A percentile compares a stretch with the other conserved stretches of the same genome.
Evolutionary conservation across 2,797 vertebrate species (phyloP).

Genomic region (Scyliorhinus canicula): DNA sequence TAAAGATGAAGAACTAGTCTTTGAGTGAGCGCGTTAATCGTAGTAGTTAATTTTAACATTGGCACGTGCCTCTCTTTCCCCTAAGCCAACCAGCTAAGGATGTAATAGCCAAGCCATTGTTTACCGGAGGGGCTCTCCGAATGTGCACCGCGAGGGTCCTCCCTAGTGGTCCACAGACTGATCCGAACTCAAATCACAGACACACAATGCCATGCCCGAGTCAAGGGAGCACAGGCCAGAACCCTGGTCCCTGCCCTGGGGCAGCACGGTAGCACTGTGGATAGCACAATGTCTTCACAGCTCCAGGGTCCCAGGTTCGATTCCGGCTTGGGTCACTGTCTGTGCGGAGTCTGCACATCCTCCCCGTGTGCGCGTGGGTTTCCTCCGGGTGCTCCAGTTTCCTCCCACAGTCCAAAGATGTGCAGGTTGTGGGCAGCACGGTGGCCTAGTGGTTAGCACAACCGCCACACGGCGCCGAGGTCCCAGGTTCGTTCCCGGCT

Average conservation of each 20-base stretch:
- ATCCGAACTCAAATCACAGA: not conserved
- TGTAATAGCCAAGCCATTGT: not conserved
- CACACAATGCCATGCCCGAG: not conserved
- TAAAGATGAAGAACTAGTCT: not conserved
- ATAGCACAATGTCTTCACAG: no score
- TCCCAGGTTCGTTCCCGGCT: no score
- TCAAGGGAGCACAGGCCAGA: not conserved
- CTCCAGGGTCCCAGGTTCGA: no score
- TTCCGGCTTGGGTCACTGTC: no score
- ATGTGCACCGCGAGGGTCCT: not conserved
- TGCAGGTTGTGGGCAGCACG: no score
- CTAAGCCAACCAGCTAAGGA: not conserved
- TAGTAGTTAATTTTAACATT: not conserved
- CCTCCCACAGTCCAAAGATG: no score
- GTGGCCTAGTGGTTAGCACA: no score
- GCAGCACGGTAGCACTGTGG: no score
- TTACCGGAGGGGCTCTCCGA: not conserved
- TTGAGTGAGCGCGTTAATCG: not conserved
- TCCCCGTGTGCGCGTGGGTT: no score
- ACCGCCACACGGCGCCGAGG: no score
- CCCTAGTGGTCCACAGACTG: not conserved
- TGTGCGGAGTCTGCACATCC: no score
- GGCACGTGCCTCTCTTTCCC: not conserved
- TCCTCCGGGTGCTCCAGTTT: no score
- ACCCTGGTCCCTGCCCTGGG: not conserved